Evolutionary conservation across 2,113 vertebrate genomes (phyloP).

Genomic region (Chiloscyllium plagiosum): DNA sequence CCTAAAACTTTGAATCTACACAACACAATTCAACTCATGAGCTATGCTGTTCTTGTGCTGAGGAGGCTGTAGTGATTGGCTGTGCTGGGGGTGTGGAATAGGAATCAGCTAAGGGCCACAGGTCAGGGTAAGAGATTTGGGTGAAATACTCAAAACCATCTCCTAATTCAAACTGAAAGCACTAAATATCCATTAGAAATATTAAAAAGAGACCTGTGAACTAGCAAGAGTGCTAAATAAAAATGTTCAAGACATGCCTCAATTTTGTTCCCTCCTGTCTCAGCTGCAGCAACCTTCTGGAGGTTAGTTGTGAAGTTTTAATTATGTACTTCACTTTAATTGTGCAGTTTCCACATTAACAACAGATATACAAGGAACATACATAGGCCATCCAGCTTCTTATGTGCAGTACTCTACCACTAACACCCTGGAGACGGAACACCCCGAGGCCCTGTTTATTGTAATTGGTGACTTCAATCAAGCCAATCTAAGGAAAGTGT

Average conservation of each 20-base stretch:
- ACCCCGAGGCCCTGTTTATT: too few relatives aligned
- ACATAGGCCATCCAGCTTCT: too few relatives aligned
- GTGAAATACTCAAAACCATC: not conserved
- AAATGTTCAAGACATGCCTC: not conserved
- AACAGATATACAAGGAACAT: too few relatives aligned
- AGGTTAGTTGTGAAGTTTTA: too few relatives aligned
- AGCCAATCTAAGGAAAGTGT: too few relatives aligned
- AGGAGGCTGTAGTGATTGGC: not conserved
- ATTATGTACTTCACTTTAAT: too few relatives aligned
- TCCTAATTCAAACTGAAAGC: not conserved
- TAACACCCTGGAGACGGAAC: too few relatives aligned
- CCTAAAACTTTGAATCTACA: not conserved
- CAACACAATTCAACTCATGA: not conserved
- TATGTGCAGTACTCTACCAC: too few relatives aligned
- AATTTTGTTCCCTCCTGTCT: not conserved
- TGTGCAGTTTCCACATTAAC: too few relatives aligned
- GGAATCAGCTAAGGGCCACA: not conserved
- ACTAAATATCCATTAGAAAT: not conserved
- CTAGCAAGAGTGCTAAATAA: not conserved
- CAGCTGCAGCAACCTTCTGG: too few relatives aligned
- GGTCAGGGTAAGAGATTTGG: not conserved
- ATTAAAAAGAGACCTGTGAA: not conserved
- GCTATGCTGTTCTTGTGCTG: not conserved
- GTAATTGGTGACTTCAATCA: too few relatives aligned
- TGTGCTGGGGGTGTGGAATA: not conserved